Base-by-base conservation (phyloP, 2,113 vertebrate species). In the Plectropomus leopardus region DNA sequence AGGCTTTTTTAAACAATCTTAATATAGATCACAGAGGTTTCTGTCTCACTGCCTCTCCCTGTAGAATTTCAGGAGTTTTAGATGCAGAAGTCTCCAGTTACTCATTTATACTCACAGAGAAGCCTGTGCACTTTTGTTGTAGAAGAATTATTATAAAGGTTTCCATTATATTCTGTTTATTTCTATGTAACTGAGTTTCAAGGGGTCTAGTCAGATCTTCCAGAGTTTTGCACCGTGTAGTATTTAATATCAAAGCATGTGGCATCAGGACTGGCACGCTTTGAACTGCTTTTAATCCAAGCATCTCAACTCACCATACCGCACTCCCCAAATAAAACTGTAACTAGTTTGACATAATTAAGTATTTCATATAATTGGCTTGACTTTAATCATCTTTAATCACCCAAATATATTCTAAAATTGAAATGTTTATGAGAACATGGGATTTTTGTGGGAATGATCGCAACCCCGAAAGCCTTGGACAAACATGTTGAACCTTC, bases 371-470 rank as follows among this genome's bases (percentile, higher is more conserved):
- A 92, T 91, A 93, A 92, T 92, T 92, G 83, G 76, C 21, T 82
- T 76, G 71, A 89, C 93, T 94, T 94, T 94, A 94, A 94, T 94
- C 88, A 89, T 93, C 88, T 94, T 92, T 92, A 93, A 94, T 93
- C 92, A 88, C 88, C 88, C 94, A 92, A 93, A 93, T 92, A 90
- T 92, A 94, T 92, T 94, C 93, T 95, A 93, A 94, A 94, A 94
- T 92, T 93, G 87, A 93, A 92, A 92, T 83, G 83, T 94, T 94
- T 94, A 94, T 90, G 89, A 88, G 94, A 90, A 87, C 87, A 90
- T 79, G 71, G 88, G 83, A 90, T 94, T 91, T 93, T 93, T 94
- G 93, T 92, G 93, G 94, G 76, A 82, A 92, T 87, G 82, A 93
- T 93, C 76, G 64, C 91, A 90, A 88, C 92, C 90, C 85, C 72